phyloP scores from a whole-genome alignment of 2,797 vertebrate species.

The Oryzias dopingdopingensis region DNA sequence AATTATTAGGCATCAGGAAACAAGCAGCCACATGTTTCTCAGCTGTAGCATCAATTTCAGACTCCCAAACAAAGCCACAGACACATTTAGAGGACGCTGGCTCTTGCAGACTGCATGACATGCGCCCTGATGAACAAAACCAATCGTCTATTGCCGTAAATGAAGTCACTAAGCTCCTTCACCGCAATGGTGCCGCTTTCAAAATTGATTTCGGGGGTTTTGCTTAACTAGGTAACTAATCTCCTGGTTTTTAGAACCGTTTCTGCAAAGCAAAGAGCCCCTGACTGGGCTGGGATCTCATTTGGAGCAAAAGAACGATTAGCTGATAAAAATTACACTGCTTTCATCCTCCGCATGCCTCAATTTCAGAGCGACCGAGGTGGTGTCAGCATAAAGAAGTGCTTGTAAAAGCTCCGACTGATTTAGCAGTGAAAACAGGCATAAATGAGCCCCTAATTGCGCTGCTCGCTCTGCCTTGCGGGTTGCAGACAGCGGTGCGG shows the following conservation, averaged over 20 bases:
- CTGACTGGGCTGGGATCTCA: slow-evolving; percentile 60
- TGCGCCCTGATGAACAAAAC: slow-evolving; percentile 48
- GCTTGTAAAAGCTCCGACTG: slow-evolving; percentile 34
- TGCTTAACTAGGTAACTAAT: slow-evolving; percentile 68
- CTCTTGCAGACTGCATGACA: slow-evolving; percentile 13
- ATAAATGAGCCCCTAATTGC: slow-evolving; percentile 66
- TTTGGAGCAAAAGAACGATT: slow-evolving; percentile 55
- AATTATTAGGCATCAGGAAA: slow-evolving; percentile 8
- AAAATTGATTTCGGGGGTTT: slow-evolving; percentile 63
- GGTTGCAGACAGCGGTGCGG: slow-evolving; percentile 44
- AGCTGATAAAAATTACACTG: slow-evolving; percentile 61
- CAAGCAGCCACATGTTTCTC: slow-evolving; percentile 3
- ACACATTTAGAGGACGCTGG: slow-evolving; percentile 13
- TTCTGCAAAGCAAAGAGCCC: slow-evolving; percentile 57
- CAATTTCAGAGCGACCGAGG: slow-evolving; percentile 32
- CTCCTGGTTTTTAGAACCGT: slow-evolving; percentile 52
- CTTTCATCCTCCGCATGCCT: slow-evolving; percentile 47
- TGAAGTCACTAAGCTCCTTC: slow-evolving; percentile 45
- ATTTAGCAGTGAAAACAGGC: slow-evolving; percentile 47
- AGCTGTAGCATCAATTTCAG: slow-evolving; percentile 5
- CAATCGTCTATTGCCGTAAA: slow-evolving; percentile 60
- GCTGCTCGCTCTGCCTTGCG: slow-evolving; percentile 53
- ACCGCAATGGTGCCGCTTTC: slow-evolving; percentile 34
- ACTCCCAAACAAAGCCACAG: slow-evolving; percentile 12
- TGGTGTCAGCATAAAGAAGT: slow-evolving; percentile 41